Evolutionary conservation across 2,113 vertebrate genomes (phyloP).

Genomic region (Chinchilla lanigera): DNA sequence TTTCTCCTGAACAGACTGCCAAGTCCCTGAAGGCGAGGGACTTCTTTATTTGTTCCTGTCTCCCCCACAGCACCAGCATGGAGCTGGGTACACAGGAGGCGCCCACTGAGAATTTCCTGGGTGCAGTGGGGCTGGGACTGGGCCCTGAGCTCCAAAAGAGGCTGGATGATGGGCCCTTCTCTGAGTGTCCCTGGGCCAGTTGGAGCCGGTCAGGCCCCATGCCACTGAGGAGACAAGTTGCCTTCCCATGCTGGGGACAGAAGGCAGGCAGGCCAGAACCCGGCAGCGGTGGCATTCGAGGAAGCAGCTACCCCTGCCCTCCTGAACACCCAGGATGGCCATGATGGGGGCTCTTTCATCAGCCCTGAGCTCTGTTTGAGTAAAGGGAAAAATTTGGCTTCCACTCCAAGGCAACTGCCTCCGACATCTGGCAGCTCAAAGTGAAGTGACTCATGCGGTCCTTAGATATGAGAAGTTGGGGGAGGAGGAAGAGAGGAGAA

Average conservation of each 20-base stretch:
- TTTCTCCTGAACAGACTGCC: slow-evolving; percentile 42
- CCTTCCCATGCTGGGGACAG: not conserved
- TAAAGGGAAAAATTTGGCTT: slow-evolving; percentile 65
- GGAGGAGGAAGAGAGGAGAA: not conserved
- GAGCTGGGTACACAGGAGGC: not conserved
- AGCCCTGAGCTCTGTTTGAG: slow-evolving; percentile 54
- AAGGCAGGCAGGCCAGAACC: not conserved
- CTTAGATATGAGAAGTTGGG: slow-evolving; percentile 58
- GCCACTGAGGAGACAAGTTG: not conserved
- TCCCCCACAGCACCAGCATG: not conserved
- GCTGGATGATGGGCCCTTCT: not conserved
- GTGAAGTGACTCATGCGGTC: slow-evolving; percentile 77
- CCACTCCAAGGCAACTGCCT: slow-evolving; percentile 60
- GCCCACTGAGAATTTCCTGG: not conserved
- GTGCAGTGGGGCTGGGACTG: rapidly evolving
- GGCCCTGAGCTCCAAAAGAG: not conserved
- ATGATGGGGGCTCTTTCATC: not conserved
- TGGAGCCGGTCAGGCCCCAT: not conserved
- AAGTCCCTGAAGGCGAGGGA: slow-evolving; percentile 44
- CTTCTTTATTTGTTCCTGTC: slow-evolving; percentile 38
- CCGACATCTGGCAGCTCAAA: slow-evolving; percentile 78
- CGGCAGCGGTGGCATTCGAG: rapidly evolving
- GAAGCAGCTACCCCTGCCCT: not conserved
- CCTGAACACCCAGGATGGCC: not conserved
- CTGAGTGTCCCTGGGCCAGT: not conserved